A percentile compares a stretch with the other conserved stretches of the same genome.
These are phyloP conservation scores for Podarcis muralis DNA, from an alignment of 2,113 vertebrate genomes.

Conservation along the genomic window DNA sequence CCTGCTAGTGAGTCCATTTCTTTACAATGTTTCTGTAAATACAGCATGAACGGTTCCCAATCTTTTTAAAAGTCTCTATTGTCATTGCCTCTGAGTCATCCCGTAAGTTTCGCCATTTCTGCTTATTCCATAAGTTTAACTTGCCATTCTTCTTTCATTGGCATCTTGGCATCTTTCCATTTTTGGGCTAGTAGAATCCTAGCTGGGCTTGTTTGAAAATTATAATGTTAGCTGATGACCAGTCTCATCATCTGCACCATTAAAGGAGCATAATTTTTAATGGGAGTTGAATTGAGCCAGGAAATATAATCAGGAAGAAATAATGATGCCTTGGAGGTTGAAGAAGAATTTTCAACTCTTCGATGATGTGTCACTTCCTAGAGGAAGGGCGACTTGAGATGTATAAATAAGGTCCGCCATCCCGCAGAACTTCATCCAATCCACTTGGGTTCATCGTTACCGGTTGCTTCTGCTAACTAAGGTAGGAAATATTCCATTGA, in stretches of 20 bases:
- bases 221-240: no score
- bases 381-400: background rate
- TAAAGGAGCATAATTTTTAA: background rate
- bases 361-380: background rate
- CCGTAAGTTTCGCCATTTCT: no score
- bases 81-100: no score
- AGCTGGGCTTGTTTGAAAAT: no score
- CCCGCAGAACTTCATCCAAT: background rate
- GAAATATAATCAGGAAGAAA: background rate
- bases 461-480: background rate
- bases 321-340: background rate
- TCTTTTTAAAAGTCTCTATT: no score
- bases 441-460: background rate
- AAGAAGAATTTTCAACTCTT: background rate
- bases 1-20: no score
- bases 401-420: background rate
- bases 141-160: no score
- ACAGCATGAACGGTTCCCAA: no score
- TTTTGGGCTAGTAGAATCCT: no score
- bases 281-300: background rate
- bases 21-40: no score
- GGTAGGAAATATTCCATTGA: background rate
- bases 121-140: no score
- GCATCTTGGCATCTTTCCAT: no score
- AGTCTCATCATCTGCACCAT: background rate